Percentiles rank a stretch among this genome's conserved stretches.
Evolutionary conservation across 2,888 invertebrate genomes (phyloP).

Genomic region (Cheilosia urbana): DNA sequence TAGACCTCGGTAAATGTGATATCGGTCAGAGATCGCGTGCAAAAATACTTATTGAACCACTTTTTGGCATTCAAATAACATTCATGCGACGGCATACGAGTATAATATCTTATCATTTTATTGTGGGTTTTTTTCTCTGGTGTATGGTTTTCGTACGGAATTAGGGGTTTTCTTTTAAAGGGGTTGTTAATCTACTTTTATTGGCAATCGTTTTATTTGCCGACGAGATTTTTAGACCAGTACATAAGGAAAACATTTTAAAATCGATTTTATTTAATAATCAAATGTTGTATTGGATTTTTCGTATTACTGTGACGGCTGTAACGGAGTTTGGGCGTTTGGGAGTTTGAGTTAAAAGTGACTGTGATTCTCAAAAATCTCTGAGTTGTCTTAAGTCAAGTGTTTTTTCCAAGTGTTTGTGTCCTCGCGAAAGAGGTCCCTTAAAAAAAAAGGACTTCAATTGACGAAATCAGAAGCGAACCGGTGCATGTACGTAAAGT

Average conservation of each 20-base stretch:
- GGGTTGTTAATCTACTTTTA: conserved; percentile 56
- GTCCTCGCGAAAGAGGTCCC: neutral
- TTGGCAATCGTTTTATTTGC: conserved; percentile 40
- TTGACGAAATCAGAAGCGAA: neutral
- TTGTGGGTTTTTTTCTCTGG: conserved; percentile 64
- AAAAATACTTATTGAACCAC: conserved; percentile 54
- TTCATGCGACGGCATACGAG: conserved; percentile 14
- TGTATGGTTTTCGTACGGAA: conserved; percentile 19
- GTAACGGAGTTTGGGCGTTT: conserved; percentile 24
- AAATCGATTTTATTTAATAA: conserved; percentile 62
- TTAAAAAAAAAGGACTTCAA: neutral
- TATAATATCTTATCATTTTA: conserved; percentile 63
- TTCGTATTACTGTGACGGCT: conserved; percentile 42
- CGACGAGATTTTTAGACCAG: conserved; percentile 44
- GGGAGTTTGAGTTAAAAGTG: conserved; percentile 4
- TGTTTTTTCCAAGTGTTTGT: neutral
- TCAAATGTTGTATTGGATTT: conserved; percentile 21
- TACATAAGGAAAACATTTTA: conserved; percentile 62
- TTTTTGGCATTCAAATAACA: conserved; percentile 48
- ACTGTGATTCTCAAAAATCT: conserved; percentile 1
- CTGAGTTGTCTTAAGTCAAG: neutral
- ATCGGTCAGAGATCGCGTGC: conserved; percentile 55
- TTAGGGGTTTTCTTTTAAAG: conserved; percentile 14
- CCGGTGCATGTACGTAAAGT: neutral
- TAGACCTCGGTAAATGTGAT: conserved; percentile 17